Percentiles rank a stretch among this genome's conserved stretches.
Conservation (phyloP, 1,140 invertebrate genomes). For the Delia radicum region DNA sequence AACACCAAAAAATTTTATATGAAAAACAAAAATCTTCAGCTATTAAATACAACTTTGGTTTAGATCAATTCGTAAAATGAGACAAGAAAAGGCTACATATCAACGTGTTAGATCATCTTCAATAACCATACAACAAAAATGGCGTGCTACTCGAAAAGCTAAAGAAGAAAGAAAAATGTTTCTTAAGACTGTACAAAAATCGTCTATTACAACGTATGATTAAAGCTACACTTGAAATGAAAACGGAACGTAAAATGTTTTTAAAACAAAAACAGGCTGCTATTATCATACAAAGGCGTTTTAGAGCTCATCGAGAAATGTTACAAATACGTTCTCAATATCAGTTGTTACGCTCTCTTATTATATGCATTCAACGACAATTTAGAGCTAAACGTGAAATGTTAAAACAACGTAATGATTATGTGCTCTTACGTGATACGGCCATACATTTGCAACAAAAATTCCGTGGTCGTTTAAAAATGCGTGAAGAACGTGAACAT, state of each 20-base stretch:
- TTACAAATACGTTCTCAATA: conserved; percentile 46
- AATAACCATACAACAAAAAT: conserved; percentile 36
- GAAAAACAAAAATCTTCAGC: conserved; percentile 30
- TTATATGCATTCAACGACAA: conserved; percentile 49
- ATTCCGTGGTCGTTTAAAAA: conserved; percentile 56
- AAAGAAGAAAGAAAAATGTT: conserved; percentile 42
- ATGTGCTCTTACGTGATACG: conserved; percentile 40
- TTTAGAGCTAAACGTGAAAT: conserved; percentile 54
- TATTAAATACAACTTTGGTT: conserved; percentile 48
- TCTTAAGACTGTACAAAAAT: conserved; percentile 35
- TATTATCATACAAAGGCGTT: conserved; percentile 59
- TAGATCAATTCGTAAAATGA: conserved; percentile 34
- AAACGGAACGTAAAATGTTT: conserved; percentile 43
- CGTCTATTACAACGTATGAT: conserved; percentile 54
- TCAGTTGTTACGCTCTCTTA: conserved; percentile 37
- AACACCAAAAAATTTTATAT: conserved; percentile 31
- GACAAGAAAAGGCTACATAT: conserved; percentile 35
- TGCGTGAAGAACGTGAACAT: conserved; percentile 34
- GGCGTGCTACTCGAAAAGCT: conserved; percentile 32
- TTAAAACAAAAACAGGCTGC: conserved; percentile 48
- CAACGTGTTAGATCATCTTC: conserved; percentile 26
- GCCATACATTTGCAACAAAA: conserved; percentile 57
- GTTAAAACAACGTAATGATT: conserved; percentile 43
- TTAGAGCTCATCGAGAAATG: conserved; percentile 50
- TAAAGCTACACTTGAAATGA: conserved; percentile 40